A percentile compares a stretch with the other conserved stretches of the same genome.
Conservation (phyloP, 37 sponge, comb jelly and placozoan genomes). For the Beroe ovata region DNA sequence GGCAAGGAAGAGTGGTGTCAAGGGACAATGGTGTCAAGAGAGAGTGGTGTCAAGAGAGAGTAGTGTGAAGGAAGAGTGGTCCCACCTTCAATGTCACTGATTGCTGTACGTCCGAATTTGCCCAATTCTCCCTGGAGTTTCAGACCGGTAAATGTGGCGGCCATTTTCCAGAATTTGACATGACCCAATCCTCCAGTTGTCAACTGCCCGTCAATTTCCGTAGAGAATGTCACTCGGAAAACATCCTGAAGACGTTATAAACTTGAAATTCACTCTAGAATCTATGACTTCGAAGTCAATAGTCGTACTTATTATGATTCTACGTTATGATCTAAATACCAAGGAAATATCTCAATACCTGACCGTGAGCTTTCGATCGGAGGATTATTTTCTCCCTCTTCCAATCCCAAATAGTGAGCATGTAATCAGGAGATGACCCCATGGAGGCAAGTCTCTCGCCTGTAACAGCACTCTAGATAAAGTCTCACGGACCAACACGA, state of each 20-base stretch:
- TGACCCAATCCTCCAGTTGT: slow-evolving; percentile 97
- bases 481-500: too few relatives aligned
- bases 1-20: too few relatives aligned
- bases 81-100: slow-evolving; percentile 88
- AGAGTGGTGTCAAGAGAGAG: too few relatives aligned
- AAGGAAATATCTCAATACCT: slow-evolving; percentile 67
- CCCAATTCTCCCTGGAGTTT: slow-evolving; percentile 97
- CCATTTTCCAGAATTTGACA: slow-evolving; percentile 99
- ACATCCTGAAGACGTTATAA: too few relatives aligned
- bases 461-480: too few relatives aligned
- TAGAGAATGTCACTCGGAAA: slow-evolving; percentile 90
- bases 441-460: slow-evolving; percentile 90
- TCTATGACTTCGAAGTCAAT: too few relatives aligned
- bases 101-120: slow-evolving; percentile 92
- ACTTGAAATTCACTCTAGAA: too few relatives aligned
- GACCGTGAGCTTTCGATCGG: slow-evolving; percentile 94
- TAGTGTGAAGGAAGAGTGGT: too few relatives aligned
- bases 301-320: too few relatives aligned
- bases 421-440: slow-evolving; percentile 92
- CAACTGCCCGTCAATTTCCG: slow-evolving; percentile 90
- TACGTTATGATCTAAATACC: too few relatives aligned
- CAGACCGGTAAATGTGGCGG: slow-evolving; percentile 95
- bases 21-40: too few relatives aligned
- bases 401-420: slow-evolving; percentile 99
- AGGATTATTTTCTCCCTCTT: slow-evolving; percentile 85